Conservation (phyloP, 2,113 vertebrate species). For the Sorex araneus region DNA sequence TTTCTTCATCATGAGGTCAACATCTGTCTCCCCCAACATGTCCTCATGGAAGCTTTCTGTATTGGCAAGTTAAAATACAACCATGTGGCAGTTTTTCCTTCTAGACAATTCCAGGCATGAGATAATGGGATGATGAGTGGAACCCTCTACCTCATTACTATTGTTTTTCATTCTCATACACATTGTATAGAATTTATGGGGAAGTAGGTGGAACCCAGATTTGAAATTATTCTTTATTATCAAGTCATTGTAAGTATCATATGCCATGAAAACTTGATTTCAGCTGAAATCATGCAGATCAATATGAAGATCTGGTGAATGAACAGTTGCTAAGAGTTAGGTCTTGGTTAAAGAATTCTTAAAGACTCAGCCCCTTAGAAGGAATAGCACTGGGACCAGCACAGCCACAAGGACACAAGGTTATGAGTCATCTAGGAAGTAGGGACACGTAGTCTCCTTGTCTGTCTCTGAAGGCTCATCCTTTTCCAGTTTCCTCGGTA, state of each 20-base stretch:
- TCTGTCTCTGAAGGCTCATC: constrained; percentile 17
- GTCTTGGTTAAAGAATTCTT: too few species aligned
- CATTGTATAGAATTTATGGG: too few species aligned
- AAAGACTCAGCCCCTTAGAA: too few species aligned
- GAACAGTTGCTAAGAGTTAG: too few species aligned
- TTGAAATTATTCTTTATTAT: not conserved
- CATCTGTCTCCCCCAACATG: constrained; percentile 15
- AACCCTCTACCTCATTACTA: not conserved
- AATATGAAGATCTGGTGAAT: not conserved
- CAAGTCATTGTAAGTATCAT: not conserved
- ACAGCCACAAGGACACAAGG: too few species aligned
- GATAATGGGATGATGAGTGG: not conserved
- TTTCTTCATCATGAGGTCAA: constrained; percentile 28
- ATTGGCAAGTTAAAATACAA: not conserved
- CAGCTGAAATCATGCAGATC: not conserved
- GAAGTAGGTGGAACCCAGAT: not conserved
- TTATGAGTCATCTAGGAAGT: too few species aligned
- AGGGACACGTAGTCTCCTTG: not conserved
- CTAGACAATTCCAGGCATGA: not conserved
- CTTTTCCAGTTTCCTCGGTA: not conserved
- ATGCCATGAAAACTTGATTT: constrained; percentile 2
- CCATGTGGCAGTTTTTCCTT: not conserved
- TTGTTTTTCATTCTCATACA: constrained; percentile 27
- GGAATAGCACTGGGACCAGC: too few species aligned
- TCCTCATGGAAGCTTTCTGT: not conserved